Conservation (phyloP, 2,113 vertebrate species). For the Myiopsitta monachus region DNA sequence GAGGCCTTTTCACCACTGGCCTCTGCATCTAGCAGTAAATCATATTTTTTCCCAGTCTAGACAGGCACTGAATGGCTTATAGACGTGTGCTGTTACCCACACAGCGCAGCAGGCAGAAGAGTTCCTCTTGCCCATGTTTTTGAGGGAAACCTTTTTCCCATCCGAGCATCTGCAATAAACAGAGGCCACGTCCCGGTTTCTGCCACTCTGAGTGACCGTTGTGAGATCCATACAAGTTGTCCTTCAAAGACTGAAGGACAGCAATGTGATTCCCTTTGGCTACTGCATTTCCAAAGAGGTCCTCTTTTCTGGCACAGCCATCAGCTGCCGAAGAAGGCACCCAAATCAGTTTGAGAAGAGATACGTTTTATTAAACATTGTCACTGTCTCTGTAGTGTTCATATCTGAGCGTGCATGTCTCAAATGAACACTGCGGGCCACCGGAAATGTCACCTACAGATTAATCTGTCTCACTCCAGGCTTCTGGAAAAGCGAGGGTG, state of each 20-base stretch:
- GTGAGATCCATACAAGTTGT: neutral
- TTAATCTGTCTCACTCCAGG: neutral
- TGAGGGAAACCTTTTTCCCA: neutral
- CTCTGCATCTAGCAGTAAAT: neutral
- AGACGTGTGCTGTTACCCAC: neutral
- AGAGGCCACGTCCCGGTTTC: neutral
- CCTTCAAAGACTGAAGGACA: neutral
- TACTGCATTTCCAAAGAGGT: neutral
- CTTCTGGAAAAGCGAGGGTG: neutral
- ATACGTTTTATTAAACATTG: neutral
- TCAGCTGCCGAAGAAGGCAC: neutral
- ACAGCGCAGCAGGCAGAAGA: neutral
- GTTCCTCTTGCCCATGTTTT: neutral
- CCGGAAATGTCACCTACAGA: slow-evolving; percentile 15
- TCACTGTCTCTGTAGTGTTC: neutral
- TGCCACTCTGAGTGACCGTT: neutral
- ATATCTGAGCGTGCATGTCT: neutral
- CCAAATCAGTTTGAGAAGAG: neutral
- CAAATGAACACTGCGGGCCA: neutral
- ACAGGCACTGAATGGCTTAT: neutral
- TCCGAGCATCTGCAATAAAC: neutral
- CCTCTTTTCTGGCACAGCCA: neutral
- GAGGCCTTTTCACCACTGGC: neutral
- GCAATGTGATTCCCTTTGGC: neutral
- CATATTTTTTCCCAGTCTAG: neutral